These are phyloP conservation scores for Peromyscus eremicus DNA, from an alignment of 2,797 vertebrate genomes.

Conservation along the genomic window DNA sequence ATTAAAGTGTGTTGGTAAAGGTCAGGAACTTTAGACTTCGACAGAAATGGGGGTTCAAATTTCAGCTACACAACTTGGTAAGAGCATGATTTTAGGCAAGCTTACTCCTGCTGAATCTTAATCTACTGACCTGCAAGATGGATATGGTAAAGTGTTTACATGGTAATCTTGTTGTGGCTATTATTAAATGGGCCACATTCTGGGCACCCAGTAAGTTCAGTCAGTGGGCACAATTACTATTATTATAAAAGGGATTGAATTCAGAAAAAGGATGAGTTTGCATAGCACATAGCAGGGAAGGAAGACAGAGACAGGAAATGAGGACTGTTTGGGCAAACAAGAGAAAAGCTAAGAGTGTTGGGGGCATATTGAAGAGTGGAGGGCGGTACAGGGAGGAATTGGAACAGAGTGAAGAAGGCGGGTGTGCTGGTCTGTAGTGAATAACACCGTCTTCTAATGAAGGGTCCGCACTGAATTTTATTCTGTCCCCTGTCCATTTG, in stretches of 20 bases:
- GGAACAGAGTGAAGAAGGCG: neutral
- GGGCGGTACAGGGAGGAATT: neutral
- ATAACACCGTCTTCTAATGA: neutral
- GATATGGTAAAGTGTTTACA: neutral
- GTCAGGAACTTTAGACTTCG: neutral
- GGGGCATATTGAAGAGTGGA: fast-evolving
- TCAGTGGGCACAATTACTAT: neutral
- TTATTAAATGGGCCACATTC: neutral
- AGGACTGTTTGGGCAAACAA: neutral
- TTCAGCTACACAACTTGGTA: neutral
- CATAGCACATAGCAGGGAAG: neutral
- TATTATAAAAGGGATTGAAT: neutral
- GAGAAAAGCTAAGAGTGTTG: neutral
- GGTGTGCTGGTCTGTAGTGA: neutral
- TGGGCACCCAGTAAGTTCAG: neutral
- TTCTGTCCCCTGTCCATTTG: neutral
- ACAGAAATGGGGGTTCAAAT: neutral
- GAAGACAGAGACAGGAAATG: neutral
- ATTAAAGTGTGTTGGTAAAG: neutral
- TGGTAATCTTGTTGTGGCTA: neutral
- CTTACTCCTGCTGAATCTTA: neutral
- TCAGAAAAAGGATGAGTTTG: slow-evolving; percentile 14
- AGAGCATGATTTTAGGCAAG: neutral
- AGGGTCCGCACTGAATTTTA: neutral
- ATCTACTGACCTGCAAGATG: neutral